These are phyloP conservation scores for Tetramorium simillimum DNA, from an alignment of 1,140 invertebrate species.

Conservation along the genomic window DNA sequence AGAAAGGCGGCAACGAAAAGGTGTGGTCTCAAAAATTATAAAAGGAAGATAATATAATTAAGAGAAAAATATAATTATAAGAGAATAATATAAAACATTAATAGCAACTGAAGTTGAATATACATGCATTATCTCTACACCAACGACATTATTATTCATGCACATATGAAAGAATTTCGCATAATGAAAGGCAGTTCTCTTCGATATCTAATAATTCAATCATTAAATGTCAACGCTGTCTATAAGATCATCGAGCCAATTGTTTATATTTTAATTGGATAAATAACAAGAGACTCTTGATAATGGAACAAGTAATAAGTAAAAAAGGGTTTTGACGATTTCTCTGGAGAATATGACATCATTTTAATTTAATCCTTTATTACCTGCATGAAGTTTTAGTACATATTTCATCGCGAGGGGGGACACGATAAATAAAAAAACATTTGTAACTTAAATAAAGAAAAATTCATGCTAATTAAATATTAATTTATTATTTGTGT, in stretches of 20 bases:
- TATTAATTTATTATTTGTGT: no score
- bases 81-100: constrained; percentile 17
- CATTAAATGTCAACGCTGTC: not conserved
- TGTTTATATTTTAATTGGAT: not conserved
- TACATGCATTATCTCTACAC: not conserved
- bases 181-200: not conserved
- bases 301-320: no score
- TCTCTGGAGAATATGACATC: no score
- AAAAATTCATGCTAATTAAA: no score
- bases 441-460: no score
- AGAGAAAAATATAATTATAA: not conserved
- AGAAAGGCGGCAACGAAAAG: not conserved
- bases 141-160: not conserved
- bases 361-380: no score
- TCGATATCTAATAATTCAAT: not conserved
- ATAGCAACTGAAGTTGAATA: not conserved
- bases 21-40: constrained; percentile 2
- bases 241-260: not conserved
- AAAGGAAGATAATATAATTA: not conserved
- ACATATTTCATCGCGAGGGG: no score
- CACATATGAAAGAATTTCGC: not conserved
- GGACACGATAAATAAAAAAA: no score
- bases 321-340: no score
- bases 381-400: no score
- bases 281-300: no score